Base-by-base conservation (phyloP, 1,140 invertebrate species). In the Medauroidea extradentata region DNA sequence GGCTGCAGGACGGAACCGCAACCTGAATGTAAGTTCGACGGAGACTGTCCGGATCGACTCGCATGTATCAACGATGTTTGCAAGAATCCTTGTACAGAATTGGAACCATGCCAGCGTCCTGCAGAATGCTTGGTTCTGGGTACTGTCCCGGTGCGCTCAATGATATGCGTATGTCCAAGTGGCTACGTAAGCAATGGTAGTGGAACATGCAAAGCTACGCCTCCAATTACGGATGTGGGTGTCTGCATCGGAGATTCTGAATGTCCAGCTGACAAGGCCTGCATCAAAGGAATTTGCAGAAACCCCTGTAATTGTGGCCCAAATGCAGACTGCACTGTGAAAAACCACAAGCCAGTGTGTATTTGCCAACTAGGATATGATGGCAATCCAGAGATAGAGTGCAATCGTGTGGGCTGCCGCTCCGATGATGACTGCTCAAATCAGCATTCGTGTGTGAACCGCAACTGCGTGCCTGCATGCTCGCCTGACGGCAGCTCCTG, bases 141-240 rank as follows among this genome's bases (percentile, higher is more conserved):
- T 11, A 89, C 90, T 1, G 71, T 86, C 18, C 91, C 93, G 0
- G 86, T 94, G 1, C 80, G 91, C 44, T 93, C 91, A 0, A 92
- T 95, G 89, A 80, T 91, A 11, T 96, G 93, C 66, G 81, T 88
- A 0, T 95, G 93, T 68, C 91, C 91, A 18, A 85, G 85, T 58
- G 90, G 91, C n/a, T 94, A 92, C 64, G 83, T 92, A 1, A 91
- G 88, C 71, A 86, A 84, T 63, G 89, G 90, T 53, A 91, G 85
- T 65, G 91, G 89, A 49, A 84, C 83, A 41, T 91, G 90, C 69
- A 82, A 85, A 58, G 81, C 89, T 1, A 84, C 84, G 1, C 83
- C 79, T 34, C 81, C 87, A 0, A 75, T 90, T 2, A 73, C 78
- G 4, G 78, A 81, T 24, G 80, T 85, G 18, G 81, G 82, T 44